Base-by-base conservation (phyloP, 2,888 invertebrate genomes). In the Synanthedon formicaeformis region DNA sequence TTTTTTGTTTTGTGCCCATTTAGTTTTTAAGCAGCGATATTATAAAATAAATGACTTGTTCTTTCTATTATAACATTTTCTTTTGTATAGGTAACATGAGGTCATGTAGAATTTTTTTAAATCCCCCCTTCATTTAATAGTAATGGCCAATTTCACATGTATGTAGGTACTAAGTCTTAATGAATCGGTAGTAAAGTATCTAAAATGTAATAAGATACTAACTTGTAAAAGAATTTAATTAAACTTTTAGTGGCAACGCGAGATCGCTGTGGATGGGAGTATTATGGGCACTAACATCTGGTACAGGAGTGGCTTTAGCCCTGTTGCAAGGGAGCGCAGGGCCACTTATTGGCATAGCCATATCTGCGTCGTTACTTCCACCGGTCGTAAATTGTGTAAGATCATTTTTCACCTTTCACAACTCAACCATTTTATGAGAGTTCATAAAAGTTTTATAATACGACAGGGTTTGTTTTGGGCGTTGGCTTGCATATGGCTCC, bases 311-410 rank as follows among this genome's bases (percentile, higher is more conserved):
- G 12, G 95, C 95, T 1, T 88, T 96, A 16, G 95, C 95, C n/a
- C 83, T 96, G 52, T 87, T 96, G 0, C 94, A 95, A 68, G 95
- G 95, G 41, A 95, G 94, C 69, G 93, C 93, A 48, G 95, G 95
- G 0, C 95, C 95, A 0, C 81, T 96, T 51, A 95, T 96, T 58
- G 96, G 95, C 55, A 95, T 96, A 52, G 96, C 96, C n/a, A 96
- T 96, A 70, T 95, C 95, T 14, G 95, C 95, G 0, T 95, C 95
- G 0, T 82, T 96, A 52, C 73, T 96, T 55, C 96, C 96, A 16
- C 96, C 95, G 4, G 93, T 94, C 54, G 95, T 95, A 23, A 96
- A 96, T 80, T 94, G 94, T 67, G 95, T 93, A 82, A 89, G 92
- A 18, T 16, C 23, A 49, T 11, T 49, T 12, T 49, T 45, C 45